These are phyloP conservation scores for Eupithecia subfuscata DNA, from an alignment of 2,888 invertebrate genomes.

Conservation along the genomic window DNA sequence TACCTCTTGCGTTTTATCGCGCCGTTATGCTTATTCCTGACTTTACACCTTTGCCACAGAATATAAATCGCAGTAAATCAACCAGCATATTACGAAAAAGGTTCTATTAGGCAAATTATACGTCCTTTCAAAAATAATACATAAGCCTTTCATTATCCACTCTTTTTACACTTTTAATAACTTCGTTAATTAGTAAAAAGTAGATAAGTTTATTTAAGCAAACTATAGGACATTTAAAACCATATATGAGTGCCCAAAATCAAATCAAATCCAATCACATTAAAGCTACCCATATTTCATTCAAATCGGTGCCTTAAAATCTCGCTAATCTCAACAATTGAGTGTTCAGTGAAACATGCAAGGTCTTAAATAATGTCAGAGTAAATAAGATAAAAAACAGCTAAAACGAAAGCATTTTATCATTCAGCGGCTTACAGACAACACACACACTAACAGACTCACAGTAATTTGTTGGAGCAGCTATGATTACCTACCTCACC, in stretches of 20 bases:
- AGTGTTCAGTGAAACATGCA: neutral
- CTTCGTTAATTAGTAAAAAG: neutral
- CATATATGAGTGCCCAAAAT: neutral
- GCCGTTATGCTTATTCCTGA: conserved; percentile 55
- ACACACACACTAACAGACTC: neutral
- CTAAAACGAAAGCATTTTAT: neutral
- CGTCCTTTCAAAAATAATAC: neutral
- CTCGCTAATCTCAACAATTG: no score
- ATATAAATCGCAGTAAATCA: neutral
- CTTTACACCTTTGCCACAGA: conserved; percentile 46
- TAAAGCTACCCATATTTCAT: neutral
- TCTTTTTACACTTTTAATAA: neutral
- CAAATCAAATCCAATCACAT: no score
- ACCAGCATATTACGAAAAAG: no score
- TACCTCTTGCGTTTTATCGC: conserved; percentile 66
- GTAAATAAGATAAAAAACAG: neutral
- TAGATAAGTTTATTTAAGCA: neutral
- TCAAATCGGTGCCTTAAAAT: neutral
- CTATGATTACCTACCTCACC: neutral
- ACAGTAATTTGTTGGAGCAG: neutral
- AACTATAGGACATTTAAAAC: neutral
- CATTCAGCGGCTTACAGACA: neutral
- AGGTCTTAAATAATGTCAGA: neutral
- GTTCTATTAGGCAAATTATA: neutral
- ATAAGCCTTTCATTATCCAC: neutral